Evolutionary conservation across 2,888 invertebrate genomes (phyloP), one percentile per base, ranked within the genome.

Genomic region (Zaprionus obscuricornis): DNA sequence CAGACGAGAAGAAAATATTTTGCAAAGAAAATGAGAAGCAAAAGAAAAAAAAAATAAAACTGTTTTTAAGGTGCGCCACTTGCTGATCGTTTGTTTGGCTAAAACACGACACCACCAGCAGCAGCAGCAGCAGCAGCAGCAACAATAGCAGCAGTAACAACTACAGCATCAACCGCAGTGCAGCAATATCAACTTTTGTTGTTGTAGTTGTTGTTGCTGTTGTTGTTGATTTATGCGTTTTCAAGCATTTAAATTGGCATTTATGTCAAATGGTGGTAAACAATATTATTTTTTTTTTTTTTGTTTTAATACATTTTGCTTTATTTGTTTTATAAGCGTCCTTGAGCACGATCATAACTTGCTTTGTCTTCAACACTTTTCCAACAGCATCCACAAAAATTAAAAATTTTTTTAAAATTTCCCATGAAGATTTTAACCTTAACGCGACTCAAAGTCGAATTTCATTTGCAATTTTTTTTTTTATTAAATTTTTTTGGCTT

Each of bases 241-340:
- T 81, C 75, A 83, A 87, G 87, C 85, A 87, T 82, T 87, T 82
- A 75, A 85, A 84, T 83, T 87, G 82, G 87, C 86, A 87, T 82
- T 82, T 82, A 85, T 82, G 87, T 86, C 82, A 84, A 85, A 74
- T 60, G 22, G 56, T 64, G 78, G 85, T 73, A 77, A 81, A 59
- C 60, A 77, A 85, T 84, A 86, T 73, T 78, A n/a, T n/a, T n/a
- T n/a, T n/a, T n/a, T n/a, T n/a, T 18, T 29, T 29, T 29, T 29
- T n/a, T n/a, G n/a, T 79, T 75, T 66, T 64, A 69, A 86, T 86
- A 81, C 86, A 78, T 84, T 78, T 86, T 74, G 85, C 62, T 86
- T 76, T 86, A 86, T 78, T 78, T 78, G 78, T 69, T 84, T 78
- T 86, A 66, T 69, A 69, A 62, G 60, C 78, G 78, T 84, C 78